Evolutionary conservation across 2,797 vertebrate genomes (phyloP).

Genomic region (Cirrhinus molitorella): DNA sequence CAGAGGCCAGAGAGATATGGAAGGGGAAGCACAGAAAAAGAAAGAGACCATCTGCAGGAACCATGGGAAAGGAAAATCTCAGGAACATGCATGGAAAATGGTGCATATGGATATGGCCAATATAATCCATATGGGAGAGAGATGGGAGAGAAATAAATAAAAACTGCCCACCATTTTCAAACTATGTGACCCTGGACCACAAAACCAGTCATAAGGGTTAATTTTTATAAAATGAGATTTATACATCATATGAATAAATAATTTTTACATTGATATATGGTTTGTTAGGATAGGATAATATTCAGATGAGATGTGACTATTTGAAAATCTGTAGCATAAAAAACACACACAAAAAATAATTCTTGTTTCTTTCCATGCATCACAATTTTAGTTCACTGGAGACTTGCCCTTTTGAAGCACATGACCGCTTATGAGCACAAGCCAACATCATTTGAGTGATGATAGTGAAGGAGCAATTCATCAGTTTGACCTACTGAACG

Average conservation of each 20-base stretch:
- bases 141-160: neutral
- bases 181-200: no score
- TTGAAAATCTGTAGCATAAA: no score
- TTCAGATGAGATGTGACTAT: no score
- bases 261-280: no score
- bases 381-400: neutral
- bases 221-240: no score
- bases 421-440: neutral
- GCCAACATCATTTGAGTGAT: neutral
- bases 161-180: neutral
- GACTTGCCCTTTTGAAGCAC: constrained; percentile 1
- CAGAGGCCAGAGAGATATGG: constrained; percentile 36
- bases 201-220: no score
- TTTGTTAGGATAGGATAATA: no score
- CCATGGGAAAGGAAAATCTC: constrained; percentile 17
- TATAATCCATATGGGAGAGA: constrained; percentile 19
- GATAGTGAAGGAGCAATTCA: neutral
- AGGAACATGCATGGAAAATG: constrained; percentile 13
- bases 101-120: constrained; percentile 29
- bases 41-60: constrained; percentile 44
- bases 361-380: constrained; percentile 7
- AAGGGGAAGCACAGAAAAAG: constrained; percentile 32
- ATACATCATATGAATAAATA: no score
- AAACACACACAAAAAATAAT: no score
- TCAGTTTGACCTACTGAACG: neutral